A percentile compares a stretch with the other conserved stretches of the same genome.
These are phyloP conservation scores for Apotomis capreana DNA, from an alignment of 2,888 invertebrate genomes.

Conservation along the genomic window DNA sequence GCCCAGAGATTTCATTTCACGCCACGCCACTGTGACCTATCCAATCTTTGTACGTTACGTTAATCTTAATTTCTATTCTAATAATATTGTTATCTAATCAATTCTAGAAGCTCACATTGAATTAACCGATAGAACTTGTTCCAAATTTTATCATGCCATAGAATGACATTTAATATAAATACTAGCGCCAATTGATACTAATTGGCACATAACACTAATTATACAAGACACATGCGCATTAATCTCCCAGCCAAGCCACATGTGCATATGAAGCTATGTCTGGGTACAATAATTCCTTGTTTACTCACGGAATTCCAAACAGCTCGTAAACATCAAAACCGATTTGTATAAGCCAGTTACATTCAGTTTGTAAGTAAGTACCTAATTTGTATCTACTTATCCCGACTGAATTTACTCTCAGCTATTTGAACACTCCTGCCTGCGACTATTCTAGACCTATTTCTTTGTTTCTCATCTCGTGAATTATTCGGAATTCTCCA, in stretches of 20 bases:
- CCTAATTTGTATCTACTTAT: no score
- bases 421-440: constrained; percentile 6
- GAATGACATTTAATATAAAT: constrained; percentile 19
- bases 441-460: no score
- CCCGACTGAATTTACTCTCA: neutral
- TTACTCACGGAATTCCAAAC: neutral
- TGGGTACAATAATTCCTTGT: constrained; percentile 13
- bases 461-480: no score
- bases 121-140: neutral
- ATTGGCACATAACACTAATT: constrained; percentile 4
- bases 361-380: no score
- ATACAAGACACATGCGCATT: constrained; percentile 2
- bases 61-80: neutral
- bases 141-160: neutral
- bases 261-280: neutral
- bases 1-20: no score
- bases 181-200: neutral
- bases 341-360: neutral
- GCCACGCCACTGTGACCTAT: no score
- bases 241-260: constrained; percentile 11
- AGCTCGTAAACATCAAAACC: neutral
- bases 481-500: no score
- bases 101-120: neutral
- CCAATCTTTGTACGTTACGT: no score
- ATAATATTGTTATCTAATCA: neutral